A percentile compares a stretch with the other conserved stretches of the same genome.
Conservation (phyloP, 2,797 vertebrate species). For the Gymnothorax reevesii region DNA sequence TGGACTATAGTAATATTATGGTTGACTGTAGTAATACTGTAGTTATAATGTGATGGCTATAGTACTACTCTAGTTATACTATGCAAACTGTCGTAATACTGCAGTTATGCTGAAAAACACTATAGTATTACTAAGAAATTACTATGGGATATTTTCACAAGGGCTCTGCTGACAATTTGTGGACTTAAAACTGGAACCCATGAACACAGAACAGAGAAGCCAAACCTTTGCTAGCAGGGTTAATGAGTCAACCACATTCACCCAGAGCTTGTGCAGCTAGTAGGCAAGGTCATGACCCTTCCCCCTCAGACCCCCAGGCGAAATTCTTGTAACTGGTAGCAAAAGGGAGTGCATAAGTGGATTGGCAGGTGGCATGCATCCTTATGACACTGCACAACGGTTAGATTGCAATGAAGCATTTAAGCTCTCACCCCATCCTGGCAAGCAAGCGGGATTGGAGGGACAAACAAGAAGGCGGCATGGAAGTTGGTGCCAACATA, state of each 20-base stretch:
- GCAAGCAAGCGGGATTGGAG: background rate
- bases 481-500: background rate
- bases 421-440: background rate
- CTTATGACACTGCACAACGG: background rate
- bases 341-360: constrained; percentile 42
- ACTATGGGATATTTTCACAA: too few relatives aligned
- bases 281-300: background rate
- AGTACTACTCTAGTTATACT: too few relatives aligned
- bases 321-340: background rate
- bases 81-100: too few relatives aligned
- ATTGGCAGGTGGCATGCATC: constrained; percentile 6
- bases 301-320: too few relatives aligned
- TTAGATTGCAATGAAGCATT: background rate
- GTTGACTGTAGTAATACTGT: too few relatives aligned
- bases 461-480: background rate
- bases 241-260: background rate
- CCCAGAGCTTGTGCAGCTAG: background rate
- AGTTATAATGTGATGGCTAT: too few relatives aligned
- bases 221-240: background rate
- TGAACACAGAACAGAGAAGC: background rate
- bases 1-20: too few relatives aligned
- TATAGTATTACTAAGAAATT: too few relatives aligned
- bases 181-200: background rate
- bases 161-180: too few relatives aligned
- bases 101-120: too few relatives aligned